Base-by-base conservation (phyloP, 2,797 vertebrate genomes). In the Hemibagrus guttatus region DNA sequence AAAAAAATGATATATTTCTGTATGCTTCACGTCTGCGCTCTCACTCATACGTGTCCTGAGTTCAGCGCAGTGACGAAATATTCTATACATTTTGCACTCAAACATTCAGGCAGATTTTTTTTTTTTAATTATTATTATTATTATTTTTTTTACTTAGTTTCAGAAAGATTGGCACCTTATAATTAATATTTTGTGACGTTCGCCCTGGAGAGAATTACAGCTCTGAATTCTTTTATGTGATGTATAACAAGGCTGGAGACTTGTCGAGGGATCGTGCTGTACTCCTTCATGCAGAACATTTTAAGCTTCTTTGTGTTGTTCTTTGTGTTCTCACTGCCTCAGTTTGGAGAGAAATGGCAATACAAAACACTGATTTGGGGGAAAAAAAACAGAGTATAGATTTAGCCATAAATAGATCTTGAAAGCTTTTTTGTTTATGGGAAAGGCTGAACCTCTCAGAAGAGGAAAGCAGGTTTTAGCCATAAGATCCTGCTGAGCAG, bases 401-500 rank as follows among this genome's bases (percentile, higher is more conserved):
- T 81, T 81, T 63, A 81, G 13, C 78, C 54, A 42, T 63, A 81
- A 81, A 81, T 81, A 81, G 35, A 23, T 42, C 23, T 61, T 63
- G 35, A 81, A 61, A 81, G 58, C 58, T 81, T 58, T 61, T 81
- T 58, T 61, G 42, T 81, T 61, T 63, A 42, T 46, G 58, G 76
- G 12, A 28, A 26, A 58, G 28, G 4, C 78, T 61, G 58, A 63
- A 63, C 6, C 58, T 61, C 58, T 23, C 58, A 17, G 78, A 81
- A 63, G 78, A 61, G 1, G 31, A 9, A 59, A 59, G 4, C 54
- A 59, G 76, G 76, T 59, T 39, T 79, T 80, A 21, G 76, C 61
- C 76, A 14, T 23, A 78, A 28, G 28, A 17, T 58, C 52, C 52
- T 78, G 54, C 75, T 78, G 21, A 76, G 26, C 74, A 78, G 52